Conservation (phyloP, 2,113 vertebrate species). For the Pandion haliaetus region DNA sequence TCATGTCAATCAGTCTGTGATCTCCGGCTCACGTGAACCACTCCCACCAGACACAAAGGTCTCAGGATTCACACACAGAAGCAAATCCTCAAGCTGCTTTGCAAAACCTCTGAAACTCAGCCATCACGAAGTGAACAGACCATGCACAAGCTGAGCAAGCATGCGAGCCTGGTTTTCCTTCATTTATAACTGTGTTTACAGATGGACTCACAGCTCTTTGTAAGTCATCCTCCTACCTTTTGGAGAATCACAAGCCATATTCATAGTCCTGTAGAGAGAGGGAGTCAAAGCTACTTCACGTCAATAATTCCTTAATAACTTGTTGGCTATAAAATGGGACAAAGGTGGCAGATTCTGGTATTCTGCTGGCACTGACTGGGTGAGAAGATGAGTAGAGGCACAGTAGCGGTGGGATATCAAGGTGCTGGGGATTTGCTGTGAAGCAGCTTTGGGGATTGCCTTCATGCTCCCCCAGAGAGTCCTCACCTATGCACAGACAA, state of each 20-base stretch:
- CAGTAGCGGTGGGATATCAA: not conserved
- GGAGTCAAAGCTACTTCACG: not conserved
- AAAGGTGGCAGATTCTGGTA: not conserved
- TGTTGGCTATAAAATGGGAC: not conserved
- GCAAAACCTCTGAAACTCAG: not conserved
- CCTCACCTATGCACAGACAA: not conserved
- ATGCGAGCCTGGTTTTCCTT: not conserved
- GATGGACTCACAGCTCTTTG: not conserved
- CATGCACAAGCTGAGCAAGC: accelerated
- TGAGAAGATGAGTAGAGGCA: not conserved
- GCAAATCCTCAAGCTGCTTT: not conserved
- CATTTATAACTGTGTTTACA: not conserved
- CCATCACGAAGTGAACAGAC: not conserved
- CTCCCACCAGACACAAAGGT: not conserved
- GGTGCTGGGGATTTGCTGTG: not conserved
- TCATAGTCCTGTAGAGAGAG: not conserved
- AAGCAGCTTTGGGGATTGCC: not conserved
- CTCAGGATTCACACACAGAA: not conserved
- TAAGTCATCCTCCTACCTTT: not conserved
- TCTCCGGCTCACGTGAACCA: not conserved
- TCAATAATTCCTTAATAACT: not conserved
- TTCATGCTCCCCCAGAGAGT: not conserved
- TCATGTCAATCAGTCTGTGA: not conserved
- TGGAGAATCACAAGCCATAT: not conserved
- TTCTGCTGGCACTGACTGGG: not conserved